Evolutionary conservation across 2,888 invertebrate genomes (phyloP).

Genomic region (Machimus rusticus): DNA sequence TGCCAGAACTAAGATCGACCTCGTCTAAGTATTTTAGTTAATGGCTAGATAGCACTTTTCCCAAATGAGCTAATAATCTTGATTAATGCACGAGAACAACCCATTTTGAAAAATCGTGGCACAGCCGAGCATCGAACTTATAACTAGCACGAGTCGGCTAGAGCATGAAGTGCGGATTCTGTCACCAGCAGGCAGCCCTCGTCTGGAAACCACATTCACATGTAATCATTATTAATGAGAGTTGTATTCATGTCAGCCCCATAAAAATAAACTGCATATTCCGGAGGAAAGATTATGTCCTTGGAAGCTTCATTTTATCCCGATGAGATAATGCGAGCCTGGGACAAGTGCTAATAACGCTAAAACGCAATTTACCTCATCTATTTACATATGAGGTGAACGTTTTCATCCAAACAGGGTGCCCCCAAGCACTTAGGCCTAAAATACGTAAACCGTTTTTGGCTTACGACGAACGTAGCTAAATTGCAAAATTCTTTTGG

Average conservation of each 20-base stretch:
- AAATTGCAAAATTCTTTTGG: background rate
- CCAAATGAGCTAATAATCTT: background rate
- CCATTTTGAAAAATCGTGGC: background rate
- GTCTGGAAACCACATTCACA: background rate
- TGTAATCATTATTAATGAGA: slow-evolving; percentile 18
- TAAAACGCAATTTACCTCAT: slow-evolving; percentile 2
- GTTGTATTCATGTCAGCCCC: slow-evolving; percentile 9
- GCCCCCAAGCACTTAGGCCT: background rate
- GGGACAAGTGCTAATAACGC: background rate
- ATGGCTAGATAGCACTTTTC: background rate
- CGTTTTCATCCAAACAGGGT: background rate
- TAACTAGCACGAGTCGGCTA: background rate
- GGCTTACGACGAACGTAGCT: background rate
- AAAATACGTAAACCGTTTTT: background rate
- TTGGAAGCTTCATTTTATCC: background rate
- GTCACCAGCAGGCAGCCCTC: background rate
- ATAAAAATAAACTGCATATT: slow-evolving; percentile 30
- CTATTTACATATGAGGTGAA: background rate
- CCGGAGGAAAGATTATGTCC: slow-evolving; percentile 19
- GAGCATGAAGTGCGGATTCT: background rate
- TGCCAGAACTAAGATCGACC: background rate
- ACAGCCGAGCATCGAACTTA: background rate
- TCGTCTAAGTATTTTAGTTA: background rate
- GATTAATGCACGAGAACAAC: background rate
- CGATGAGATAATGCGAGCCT: background rate